Evolutionary conservation across 37 sponge, comb jelly and placozoan species (phyloP).

Genomic region (Amphimedon queenslandica): DNA sequence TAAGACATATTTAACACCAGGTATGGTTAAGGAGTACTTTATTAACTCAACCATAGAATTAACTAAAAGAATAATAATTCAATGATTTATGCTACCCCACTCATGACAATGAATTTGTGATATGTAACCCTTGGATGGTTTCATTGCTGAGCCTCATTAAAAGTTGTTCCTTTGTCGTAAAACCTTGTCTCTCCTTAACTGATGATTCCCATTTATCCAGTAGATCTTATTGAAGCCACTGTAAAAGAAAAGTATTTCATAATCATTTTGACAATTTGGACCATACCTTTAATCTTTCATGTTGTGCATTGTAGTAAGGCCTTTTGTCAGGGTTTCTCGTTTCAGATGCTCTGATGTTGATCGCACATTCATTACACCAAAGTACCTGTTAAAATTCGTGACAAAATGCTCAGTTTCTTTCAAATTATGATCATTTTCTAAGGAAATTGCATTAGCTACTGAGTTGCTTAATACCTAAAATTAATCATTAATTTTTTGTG

Average conservation of each 20-base stretch:
- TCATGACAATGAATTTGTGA: conserved; percentile 1
- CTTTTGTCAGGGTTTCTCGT: conserved; percentile 7
- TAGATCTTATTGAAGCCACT: conserved; percentile 32
- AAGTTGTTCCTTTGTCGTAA: background rate
- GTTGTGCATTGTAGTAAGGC: conserved; percentile 5
- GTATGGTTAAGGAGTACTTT: background rate
- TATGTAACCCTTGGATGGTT: conserved; percentile 13
- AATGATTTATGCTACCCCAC: background rate
- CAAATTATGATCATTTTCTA: background rate
- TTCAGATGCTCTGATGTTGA: background rate
- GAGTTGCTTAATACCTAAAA: too few species aligned
- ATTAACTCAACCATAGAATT: conserved; percentile 10
- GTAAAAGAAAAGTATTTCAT: background rate
- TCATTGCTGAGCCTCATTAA: background rate
- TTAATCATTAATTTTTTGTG: too few species aligned
- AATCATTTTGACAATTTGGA: background rate
- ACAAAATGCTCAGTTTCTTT: conserved; percentile 17
- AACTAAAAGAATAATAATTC: background rate
- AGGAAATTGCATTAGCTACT: conserved; percentile 24
- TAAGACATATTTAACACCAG: conserved; percentile 18
- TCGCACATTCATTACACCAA: conserved; percentile 28
- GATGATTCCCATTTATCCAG: background rate
- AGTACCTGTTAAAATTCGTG: conserved; percentile 20
- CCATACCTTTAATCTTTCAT: conserved; percentile 14
- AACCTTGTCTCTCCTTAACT: conserved; percentile 4